Evolutionary conservation across 2,888 invertebrate genomes (phyloP).

Genomic region (Subacronicta megacephala): DNA sequence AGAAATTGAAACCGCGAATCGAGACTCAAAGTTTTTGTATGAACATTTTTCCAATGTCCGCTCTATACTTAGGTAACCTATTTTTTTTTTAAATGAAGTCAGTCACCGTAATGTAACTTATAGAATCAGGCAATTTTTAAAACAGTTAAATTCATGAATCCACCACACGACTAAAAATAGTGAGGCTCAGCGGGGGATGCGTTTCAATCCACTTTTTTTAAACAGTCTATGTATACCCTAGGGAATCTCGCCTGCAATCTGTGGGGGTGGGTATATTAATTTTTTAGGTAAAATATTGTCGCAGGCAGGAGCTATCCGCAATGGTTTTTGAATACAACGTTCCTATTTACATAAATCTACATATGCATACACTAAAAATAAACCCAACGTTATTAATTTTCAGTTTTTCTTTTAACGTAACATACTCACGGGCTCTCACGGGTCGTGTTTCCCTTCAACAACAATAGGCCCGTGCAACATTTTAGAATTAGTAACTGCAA

Average conservation of each 20-base stretch:
- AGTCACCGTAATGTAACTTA: slow-evolving; percentile 1
- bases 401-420: too few species aligned
- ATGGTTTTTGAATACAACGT: slow-evolving; percentile 48
- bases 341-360: slow-evolving; percentile 53
- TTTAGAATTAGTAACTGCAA: too few species aligned
- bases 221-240: slow-evolving; percentile 54
- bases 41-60: too few species aligned
- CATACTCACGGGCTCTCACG: too few species aligned
- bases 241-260: slow-evolving; percentile 55
- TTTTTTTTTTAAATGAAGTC: neutral
- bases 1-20: too few species aligned
- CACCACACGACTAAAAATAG: slow-evolving; percentile 45
- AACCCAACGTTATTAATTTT: slow-evolving; percentile 39
- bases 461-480: too few species aligned
- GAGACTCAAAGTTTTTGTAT: too few species aligned
- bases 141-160: slow-evolving; percentile 23
- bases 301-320: slow-evolving; percentile 34
- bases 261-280: slow-evolving; percentile 61
- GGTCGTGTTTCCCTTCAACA: too few species aligned
- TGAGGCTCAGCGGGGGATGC: slow-evolving; percentile 51
- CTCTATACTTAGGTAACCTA: too few species aligned
- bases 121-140: slow-evolving; percentile 17
- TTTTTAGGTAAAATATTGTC: slow-evolving; percentile 36
- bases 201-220: slow-evolving; percentile 47
- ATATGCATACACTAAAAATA: slow-evolving; percentile 40